These are phyloP conservation scores for Phylloscopus trochiloides DNA, from an alignment of 2,113 vertebrate genomes.

Conservation along the genomic window DNA sequence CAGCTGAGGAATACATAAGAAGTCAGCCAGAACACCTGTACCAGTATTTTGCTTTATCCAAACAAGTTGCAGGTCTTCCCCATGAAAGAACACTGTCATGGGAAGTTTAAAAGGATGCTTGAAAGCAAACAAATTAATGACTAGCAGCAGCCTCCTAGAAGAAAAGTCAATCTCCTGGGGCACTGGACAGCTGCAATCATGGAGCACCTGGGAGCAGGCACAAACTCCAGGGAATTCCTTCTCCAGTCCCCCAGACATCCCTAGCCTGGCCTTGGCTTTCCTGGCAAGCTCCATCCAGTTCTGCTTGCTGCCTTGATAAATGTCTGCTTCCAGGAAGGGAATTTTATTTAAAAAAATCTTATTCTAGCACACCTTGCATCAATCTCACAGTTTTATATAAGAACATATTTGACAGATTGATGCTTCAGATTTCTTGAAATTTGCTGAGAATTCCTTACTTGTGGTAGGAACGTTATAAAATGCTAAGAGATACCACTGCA, in stretches of 20 bases:
- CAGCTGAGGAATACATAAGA: neutral
- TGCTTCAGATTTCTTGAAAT: neutral
- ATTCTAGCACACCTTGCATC: neutral
- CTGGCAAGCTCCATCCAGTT: neutral
- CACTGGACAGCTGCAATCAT: rapidly evolving
- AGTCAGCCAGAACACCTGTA: neutral
- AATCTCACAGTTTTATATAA: neutral
- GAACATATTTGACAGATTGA: neutral
- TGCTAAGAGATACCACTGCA: neutral
- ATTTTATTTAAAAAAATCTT: neutral
- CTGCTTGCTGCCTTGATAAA: neutral
- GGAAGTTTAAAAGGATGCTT: neutral
- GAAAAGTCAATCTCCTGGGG: neutral
- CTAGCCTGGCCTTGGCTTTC: neutral
- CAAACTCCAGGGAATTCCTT: neutral
- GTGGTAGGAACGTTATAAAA: neutral
- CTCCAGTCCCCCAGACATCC: neutral
- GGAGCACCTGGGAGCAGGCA: neutral
- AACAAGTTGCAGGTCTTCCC: neutral
- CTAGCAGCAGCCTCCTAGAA: neutral
- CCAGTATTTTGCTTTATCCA: neutral
- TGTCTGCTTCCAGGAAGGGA: neutral
- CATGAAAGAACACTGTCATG: neutral
- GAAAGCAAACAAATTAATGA: neutral
- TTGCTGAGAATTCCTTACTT: neutral